Conservation (phyloP, 2,113 vertebrate genomes). For the Macaca fascicularis region T2T-MFA8v1.1 NC_088391.1:92191501-92192000, state of each 20-base stretch:
- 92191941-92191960: not conserved
- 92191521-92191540: not conserved
- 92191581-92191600: not conserved
- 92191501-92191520: not conserved
- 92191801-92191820: not conserved
- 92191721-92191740: not conserved
- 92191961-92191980: not conserved
- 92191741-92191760: not conserved
- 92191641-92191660: not conserved
- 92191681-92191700: not conserved
- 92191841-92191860: not conserved
- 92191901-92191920: not conserved
- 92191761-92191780: not conserved
- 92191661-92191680: not conserved
- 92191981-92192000: not conserved
- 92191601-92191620: not conserved
- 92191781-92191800: not conserved
- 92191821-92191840: not conserved
- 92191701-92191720: not conserved
- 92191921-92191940: not conserved
- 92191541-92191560: not conserved
- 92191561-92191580: not conserved
- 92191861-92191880: not conserved
- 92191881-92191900: not conserved
- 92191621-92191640: not conserved